These are phyloP conservation scores for Enteromius anoplus DNA, from an alignment of 2,797 vertebrate genomes.

Conservation along the genomic window DNA sequence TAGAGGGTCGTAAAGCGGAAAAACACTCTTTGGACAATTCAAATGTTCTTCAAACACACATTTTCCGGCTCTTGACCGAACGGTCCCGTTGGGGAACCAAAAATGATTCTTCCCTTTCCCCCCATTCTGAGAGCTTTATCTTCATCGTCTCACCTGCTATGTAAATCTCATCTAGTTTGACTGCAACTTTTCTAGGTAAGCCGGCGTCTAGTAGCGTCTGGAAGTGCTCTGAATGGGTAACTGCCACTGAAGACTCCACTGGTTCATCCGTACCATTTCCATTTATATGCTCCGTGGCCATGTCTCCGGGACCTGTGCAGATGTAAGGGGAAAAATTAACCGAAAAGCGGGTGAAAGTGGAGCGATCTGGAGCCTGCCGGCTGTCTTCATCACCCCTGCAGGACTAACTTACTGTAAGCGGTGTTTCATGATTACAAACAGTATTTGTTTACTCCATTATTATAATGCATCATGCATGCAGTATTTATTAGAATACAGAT, in stretches of 20 bases:
- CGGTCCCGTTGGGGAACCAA: not conserved
- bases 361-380: conserved; percentile 41
- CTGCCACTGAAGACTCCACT: conserved; percentile 98
- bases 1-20: not conserved
- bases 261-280: conserved; percentile 99
- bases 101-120: not conserved
- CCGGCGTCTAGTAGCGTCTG: conserved; percentile 99
- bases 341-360: conserved; percentile 58
- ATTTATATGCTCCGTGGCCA: conserved; percentile 99
- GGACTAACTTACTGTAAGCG: not conserved
- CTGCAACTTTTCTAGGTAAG: conserved; percentile 99
- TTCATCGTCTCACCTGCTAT: conserved; percentile 95
- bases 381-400: conserved; percentile 29
- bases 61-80: not conserved
- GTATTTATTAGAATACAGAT: not conserved
- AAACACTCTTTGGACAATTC: not conserved
- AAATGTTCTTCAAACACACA: too few species aligned
- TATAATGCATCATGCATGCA: not conserved
- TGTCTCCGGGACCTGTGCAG: conserved; percentile 99
- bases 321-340: conserved; percentile 91
- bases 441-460: not conserved
- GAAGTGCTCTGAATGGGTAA: conserved; percentile 99
- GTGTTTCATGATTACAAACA: not conserved
- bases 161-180: conserved; percentile 99
- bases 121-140: not conserved